Evolutionary conservation across 2,888 invertebrate genomes (phyloP).

Genomic region (Zhuqinia jingwanae): DNA sequence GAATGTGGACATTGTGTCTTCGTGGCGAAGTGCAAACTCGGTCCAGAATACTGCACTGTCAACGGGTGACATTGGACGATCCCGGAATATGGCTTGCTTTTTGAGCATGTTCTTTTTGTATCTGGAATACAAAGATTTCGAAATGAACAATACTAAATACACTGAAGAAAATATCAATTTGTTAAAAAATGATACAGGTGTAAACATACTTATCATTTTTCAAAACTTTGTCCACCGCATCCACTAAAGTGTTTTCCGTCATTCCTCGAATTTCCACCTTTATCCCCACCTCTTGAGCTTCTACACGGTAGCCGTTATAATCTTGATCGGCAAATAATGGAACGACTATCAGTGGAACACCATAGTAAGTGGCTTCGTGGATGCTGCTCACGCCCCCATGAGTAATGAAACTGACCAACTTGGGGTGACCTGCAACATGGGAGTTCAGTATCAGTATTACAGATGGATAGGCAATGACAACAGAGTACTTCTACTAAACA

Average conservation of each 20-base stretch:
- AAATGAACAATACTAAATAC: neutral
- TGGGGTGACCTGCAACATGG: conserved; percentile 74
- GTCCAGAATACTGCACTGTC: conserved; percentile 77
- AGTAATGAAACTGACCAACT: conserved; percentile 74
- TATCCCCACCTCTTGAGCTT: conserved; percentile 77
- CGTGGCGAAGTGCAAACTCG: conserved; percentile 77
- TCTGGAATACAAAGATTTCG: conserved; percentile 50
- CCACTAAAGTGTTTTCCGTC: conserved; percentile 67
- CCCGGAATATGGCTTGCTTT: conserved; percentile 72
- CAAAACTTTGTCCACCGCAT: conserved; percentile 69
- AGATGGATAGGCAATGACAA: neutral
- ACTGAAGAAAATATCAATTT: neutral
- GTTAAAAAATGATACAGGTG: neutral
- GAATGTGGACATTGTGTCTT: conserved; percentile 72
- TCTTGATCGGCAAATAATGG: conserved; percentile 78
- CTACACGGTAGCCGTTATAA: conserved; percentile 76
- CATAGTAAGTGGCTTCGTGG: conserved; percentile 77
- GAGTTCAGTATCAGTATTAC: neutral
- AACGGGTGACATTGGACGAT: conserved; percentile 73
- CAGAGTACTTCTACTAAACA: neutral
- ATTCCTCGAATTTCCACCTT: conserved; percentile 75
- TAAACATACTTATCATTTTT: conserved; percentile 68
- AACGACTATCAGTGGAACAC: conserved; percentile 75
- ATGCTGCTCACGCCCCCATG: conserved; percentile 77
- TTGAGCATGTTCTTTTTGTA: conserved; percentile 76